Evolutionary conservation across 1,140 invertebrate species (phyloP), one percentile per base, ranked within the genome.

Genomic region (Helicoverpa armigera): DNA sequence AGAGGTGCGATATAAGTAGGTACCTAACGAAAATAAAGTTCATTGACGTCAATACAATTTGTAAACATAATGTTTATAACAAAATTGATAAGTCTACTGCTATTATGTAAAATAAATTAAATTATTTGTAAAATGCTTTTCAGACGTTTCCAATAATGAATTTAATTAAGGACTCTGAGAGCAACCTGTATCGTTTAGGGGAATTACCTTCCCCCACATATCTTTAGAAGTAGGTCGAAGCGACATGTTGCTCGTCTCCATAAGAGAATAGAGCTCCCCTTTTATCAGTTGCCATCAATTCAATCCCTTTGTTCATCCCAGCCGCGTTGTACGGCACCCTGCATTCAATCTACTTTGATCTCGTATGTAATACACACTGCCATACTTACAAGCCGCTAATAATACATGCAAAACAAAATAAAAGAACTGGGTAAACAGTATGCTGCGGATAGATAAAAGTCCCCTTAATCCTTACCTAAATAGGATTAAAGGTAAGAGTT

Each of bases 231-330:
- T 89, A 86, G 89, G 89, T 86, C 89, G 76, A 56, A 88, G 80
- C 84, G 86, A 90, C 87, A 85, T 90, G 88, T 89, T 91, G 90
- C 89, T 67, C 69, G 69, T 81, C 23, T 82, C 56, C 69, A 65
- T 76, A 51, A 53, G 54, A 81, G 65, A 70, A 48, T 69, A 58
- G 53, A 82, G 74, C 69, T 70, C 83, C 83, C 85, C 83, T 81
- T 91, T 83, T 90, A 89, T 90, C 87, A 86, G 82, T 85, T 73
- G 80, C 50, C 86, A 88, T 90, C 88, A 90, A 89, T 91, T 86
- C 80, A 70, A 80, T 74, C 84, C 76, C 81, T 86, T 90, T 92
- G 88, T 92, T 87, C 82, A 53, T 78, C 72, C 84, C 74, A 84
- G 75, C 80, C 80, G 72, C 67, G 82, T 82, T 82, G 50, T 79